Evolutionary conservation across 2,888 invertebrate genomes (phyloP).

Genomic region (Resseliella maxima): DNA sequence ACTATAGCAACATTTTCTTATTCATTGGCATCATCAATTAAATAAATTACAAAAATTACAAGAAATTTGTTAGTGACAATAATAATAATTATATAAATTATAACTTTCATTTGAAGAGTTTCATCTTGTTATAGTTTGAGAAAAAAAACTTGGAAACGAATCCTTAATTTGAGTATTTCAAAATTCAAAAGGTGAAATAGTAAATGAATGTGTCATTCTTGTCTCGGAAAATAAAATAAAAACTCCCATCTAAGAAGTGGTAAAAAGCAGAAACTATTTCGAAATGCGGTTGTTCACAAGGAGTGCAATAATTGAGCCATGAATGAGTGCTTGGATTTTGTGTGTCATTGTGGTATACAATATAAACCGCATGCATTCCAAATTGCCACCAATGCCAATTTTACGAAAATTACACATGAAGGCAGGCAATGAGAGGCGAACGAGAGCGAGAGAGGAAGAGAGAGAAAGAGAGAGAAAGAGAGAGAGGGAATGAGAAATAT

Average conservation of each 20-base stretch:
- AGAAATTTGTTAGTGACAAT: too few relatives aligned
- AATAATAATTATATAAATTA: too few relatives aligned
- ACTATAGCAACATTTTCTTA: too few relatives aligned
- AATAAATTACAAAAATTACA: too few relatives aligned
- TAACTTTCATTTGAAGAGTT: too few relatives aligned
- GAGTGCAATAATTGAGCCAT: conserved; percentile 47
- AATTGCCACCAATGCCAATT: conserved; percentile 14
- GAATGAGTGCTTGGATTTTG: conserved; percentile 34
- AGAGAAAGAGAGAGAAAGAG: background rate
- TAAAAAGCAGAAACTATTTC: conserved; percentile 20
- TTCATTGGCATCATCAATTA: too few relatives aligned
- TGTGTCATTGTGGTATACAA: background rate
- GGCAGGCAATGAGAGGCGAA: too few relatives aligned
- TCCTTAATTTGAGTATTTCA: background rate
- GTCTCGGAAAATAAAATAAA: background rate
- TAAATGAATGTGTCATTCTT: background rate
- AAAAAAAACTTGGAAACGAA: too few relatives aligned
- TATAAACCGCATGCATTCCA: conserved; percentile 34
- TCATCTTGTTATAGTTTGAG: too few relatives aligned
- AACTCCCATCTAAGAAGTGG: background rate
- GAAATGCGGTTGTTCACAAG: conserved; percentile 11
- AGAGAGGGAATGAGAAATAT: background rate
- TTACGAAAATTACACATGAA: background rate
- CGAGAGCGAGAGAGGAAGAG: background rate
- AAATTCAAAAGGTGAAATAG: background rate